Evolutionary conservation across 2,888 invertebrate species (phyloP), one percentile per base, ranked within the genome.

Genomic region (Papilio gigon): DNA sequence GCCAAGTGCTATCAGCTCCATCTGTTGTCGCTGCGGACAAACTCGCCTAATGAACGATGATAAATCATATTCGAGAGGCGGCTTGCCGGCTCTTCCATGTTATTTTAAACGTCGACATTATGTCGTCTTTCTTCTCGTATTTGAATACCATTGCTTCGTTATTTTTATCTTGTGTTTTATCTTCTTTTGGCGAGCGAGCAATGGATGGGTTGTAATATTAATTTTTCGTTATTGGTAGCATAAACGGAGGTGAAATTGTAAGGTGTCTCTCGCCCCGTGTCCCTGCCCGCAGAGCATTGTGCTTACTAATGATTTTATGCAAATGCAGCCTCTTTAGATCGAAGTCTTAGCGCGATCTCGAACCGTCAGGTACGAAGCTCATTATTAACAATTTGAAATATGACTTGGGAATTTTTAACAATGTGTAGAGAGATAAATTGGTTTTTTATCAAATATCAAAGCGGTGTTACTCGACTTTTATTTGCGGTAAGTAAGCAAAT

Each of bases 231-330:
- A 33, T 76, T 82, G 77, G 79, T 80, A 77, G 76, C 74, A 82
- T 83, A 79, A 85, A 84, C 82, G 79, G 80, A 83, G 82, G 84
- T 81, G 78, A 84, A 83, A 82, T 87, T 86, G 84, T 87, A 85
- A 86, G 87, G 86, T 87, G 89, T 86, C 85, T 83, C 83, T 88
- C 85, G 82, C 80, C 80, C 83, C 89, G 85, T 90, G 90, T 91
- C 91, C 90, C 90, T 89, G 88, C 89, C 85, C 85, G 89, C 83
- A 82, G 87, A 86, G 89, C 91, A 91, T 92, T 92, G 92, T 92
- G 92, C 90, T 91, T 90, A 89, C 92, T 92, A 91, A 92, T 91
- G 92, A 92, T 91, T 92, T 92, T 92, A 92, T 92, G 92, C 92
- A 92, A 91, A 92, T 92, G 92, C 87, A 91, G 84, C 86, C 90